Evolutionary conservation across 2,113 vertebrate species (phyloP).

Genomic region (Globicephala melas): DNA sequence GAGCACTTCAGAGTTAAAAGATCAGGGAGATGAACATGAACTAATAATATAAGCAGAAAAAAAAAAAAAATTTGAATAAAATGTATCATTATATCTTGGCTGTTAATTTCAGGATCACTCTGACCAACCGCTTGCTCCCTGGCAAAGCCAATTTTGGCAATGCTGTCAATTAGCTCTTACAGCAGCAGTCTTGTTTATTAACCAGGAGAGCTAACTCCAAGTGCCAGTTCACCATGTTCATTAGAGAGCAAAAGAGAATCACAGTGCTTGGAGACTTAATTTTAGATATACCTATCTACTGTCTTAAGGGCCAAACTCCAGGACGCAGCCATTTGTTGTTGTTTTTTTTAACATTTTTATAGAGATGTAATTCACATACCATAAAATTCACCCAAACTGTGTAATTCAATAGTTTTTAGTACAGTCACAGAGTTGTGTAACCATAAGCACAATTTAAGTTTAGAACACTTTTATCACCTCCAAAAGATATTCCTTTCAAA

Average conservation of each 20-base stretch:
- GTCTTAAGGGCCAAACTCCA: neutral
- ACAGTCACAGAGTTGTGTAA: neutral
- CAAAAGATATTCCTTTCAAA: neutral
- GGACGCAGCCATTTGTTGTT: neutral
- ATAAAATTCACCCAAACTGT: neutral
- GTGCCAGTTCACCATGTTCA: neutral
- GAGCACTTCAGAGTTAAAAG: neutral
- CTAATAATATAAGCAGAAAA: neutral
- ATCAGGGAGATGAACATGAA: neutral
- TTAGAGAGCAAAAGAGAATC: neutral
- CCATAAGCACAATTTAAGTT: conserved; percentile 19
- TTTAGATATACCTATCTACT: neutral
- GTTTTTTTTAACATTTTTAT: neutral
- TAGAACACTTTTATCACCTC: neutral
- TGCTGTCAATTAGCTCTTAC: neutral
- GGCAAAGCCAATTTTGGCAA: neutral
- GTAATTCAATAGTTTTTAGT: neutral
- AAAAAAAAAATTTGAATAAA: neutral
- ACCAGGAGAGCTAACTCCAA: neutral
- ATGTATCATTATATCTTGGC: conserved; percentile 1
- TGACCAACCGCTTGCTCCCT: neutral
- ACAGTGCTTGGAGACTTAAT: neutral
- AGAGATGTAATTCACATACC: neutral
- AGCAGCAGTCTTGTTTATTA: neutral
- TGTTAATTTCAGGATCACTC: neutral